phyloP scores from a whole-genome alignment of 2,888 invertebrate species.

The Lutraria lutraria region DNA sequence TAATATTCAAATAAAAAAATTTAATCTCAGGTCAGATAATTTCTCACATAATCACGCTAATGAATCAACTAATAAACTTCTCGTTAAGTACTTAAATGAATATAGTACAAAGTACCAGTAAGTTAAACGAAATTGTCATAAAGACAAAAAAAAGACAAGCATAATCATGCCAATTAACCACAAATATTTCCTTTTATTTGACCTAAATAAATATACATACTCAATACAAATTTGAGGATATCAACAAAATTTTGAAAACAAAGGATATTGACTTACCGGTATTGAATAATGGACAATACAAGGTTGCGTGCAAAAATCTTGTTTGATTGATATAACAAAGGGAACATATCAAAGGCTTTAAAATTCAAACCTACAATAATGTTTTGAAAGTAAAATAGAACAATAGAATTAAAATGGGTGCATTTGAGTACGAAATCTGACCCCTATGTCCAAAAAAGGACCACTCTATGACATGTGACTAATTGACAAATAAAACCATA shows the following conservation, averaged over 20 bases:
- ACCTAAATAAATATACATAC: neutral
- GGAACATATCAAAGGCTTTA: neutral
- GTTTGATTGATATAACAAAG: neutral
- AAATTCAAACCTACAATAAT: neutral
- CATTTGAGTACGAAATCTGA: neutral
- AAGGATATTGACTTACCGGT: neutral
- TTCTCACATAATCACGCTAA: neutral
- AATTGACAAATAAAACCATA: neutral
- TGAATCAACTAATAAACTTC: neutral
- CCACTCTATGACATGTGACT: neutral
- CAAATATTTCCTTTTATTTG: neutral
- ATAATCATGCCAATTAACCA: neutral
- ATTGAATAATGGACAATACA: neutral
- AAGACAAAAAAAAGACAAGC: neutral
- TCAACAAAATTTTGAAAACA: neutral
- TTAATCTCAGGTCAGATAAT: neutral
- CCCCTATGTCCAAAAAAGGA: slow-evolving; percentile 10
- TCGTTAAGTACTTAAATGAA: neutral
- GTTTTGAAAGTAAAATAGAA: neutral
- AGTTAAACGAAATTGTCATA: neutral
- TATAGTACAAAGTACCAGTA: neutral
- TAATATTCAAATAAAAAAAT: neutral
- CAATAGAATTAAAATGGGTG: neutral
- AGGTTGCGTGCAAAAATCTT: neutral
- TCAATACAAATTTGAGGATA: neutral